Evolutionary conservation across 2,888 invertebrate species (phyloP).

Genomic region (Drosophila subquinaria): DNA sequence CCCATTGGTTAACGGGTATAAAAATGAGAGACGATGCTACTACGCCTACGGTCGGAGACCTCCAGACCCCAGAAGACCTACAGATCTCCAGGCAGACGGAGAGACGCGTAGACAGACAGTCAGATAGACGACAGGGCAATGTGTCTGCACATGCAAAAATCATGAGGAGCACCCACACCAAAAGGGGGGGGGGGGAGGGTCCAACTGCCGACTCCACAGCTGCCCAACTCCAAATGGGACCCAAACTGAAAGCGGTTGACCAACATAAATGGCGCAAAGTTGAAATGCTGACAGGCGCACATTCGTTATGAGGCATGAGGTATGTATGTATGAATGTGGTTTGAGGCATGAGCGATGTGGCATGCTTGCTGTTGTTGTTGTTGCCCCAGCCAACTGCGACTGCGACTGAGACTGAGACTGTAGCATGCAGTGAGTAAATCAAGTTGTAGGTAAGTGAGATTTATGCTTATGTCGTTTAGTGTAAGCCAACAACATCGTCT

Average conservation of each 20-base stretch:
- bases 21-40: conserved; percentile 15
- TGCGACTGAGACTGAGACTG: conserved; percentile 20
- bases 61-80: conserved; percentile 24
- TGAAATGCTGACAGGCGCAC: conserved; percentile 83
- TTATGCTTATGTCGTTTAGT: conserved; percentile 81
- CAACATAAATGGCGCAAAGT: conserved; percentile 84
- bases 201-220: conserved; percentile 15
- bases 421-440: conserved; percentile 75
- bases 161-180: conserved; percentile 62
- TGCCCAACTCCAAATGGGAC: conserved; percentile 9
- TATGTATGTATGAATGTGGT: conserved; percentile 15
- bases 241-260: conserved; percentile 61
- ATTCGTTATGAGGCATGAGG: conserved; percentile 74
- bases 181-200: neutral
- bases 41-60: conserved; percentile 34
- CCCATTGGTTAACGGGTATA: neutral
- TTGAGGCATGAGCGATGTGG: conserved; percentile 44
- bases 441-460: conserved; percentile 82
- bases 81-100: conserved; percentile 32
- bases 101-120: conserved; percentile 28
- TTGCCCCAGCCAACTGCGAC: conserved; percentile 19
- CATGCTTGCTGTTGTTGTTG: conserved; percentile 8
- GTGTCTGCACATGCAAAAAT: conserved; percentile 60
- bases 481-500: conserved; percentile 63
- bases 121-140: conserved; percentile 42